Base-by-base conservation (phyloP, 1,140 invertebrate species). In the Spodoptera frugiperda region DNA sequence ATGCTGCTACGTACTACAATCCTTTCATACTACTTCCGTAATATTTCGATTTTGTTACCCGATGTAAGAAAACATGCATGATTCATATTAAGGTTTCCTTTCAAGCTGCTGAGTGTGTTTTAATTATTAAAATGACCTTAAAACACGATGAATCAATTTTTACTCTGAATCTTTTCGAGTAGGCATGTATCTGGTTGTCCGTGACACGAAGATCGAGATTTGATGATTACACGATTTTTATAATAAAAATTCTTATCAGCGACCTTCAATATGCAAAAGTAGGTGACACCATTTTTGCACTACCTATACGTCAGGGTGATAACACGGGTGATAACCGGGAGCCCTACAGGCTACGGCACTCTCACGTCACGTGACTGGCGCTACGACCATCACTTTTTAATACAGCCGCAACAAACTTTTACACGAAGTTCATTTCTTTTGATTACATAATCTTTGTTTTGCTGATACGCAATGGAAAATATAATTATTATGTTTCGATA, bases 231-330 rank as follows among this genome's bases (percentile, higher is more conserved):
- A 84, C 77, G 74, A 85, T 83, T 81, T 76, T 83, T 87, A 80
- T 83, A 84, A 86, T 85, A 84, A 85, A 83, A 85, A 86, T 65
- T 68, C 76, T 79, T 83, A 89, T 90, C 86, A 65, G 82, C 81
- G 89, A 91, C 90, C 90, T 91, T 92, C 89, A 90, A 84, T 86
- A 78, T 83, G 84, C 80, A 77, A 87, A 91, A 88, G 87, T 92
- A 85, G 89, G 89, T 89, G 89, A 89, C 90, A 84, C 86, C 75
- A 87, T 88, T 88, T 90, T 88, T 84, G 84, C 85, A 86, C 78
- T 83, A 87, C 83, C 84, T 86, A 84, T 80, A 78, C 76, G 80
- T 71, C 61, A 59, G 61, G 55, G 57, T 72, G 87, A 91, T 87
- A 89, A 89, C 83, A 77, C 74, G 25, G 25, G 63, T 73, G 88